Evolutionary conservation across 2,797 vertebrate species (phyloP).

Genomic region (Oreortyx pictus): DNA sequence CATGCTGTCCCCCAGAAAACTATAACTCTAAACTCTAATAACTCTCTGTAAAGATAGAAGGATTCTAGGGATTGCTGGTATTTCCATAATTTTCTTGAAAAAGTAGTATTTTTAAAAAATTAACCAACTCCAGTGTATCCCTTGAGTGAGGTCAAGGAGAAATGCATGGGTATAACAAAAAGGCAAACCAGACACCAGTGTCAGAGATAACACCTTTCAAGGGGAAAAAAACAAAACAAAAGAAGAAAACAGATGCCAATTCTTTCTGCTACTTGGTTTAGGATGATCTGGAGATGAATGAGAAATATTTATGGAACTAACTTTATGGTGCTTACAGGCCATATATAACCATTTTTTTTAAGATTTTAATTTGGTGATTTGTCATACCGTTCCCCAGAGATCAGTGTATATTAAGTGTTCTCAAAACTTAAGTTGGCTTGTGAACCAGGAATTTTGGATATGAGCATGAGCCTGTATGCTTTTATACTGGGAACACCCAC

Average conservation of each 20-base stretch:
- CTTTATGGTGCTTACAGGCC: background rate
- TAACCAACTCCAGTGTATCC: background rate
- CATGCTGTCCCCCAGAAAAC: background rate
- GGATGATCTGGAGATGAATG: background rate
- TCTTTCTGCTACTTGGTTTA: background rate
- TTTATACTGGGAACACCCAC: background rate
- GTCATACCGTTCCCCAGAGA: no score
- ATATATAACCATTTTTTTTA: background rate
- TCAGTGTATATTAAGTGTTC: background rate
- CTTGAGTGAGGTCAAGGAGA: background rate
- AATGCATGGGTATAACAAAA: background rate
- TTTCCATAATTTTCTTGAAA: background rate
- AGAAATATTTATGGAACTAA: background rate
- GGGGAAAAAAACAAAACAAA: background rate
- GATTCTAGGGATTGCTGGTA: background rate
- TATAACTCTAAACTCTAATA: background rate
- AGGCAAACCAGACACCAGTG: background rate
- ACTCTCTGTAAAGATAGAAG: background rate
- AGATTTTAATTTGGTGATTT: background rate
- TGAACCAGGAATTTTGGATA: background rate
- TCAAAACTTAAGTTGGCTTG: background rate
- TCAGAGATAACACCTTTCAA: background rate
- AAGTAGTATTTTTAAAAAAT: background rate
- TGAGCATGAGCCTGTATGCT: background rate
- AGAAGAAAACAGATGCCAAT: fast-evolving